Evolutionary conservation across 1,140 invertebrate species (phyloP).

Genomic region (Drosophila pseudoobscura): DNA sequence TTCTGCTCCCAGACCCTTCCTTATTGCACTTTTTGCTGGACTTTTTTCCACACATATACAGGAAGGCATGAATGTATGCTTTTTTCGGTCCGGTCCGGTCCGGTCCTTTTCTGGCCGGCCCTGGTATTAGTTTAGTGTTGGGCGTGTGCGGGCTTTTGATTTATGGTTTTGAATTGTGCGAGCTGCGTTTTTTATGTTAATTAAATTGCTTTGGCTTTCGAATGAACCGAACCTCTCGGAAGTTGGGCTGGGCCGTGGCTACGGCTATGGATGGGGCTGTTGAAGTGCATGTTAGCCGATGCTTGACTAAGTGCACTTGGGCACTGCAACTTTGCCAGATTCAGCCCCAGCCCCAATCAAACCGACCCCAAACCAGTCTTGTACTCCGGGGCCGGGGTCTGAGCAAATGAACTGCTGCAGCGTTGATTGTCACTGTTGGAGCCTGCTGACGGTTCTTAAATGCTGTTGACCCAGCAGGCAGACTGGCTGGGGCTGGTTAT

Average conservation of each 20-base stretch:
- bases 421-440: conserved; percentile 46
- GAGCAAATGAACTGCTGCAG: conserved; percentile 56
- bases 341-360: conserved; percentile 1
- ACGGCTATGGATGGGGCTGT: neutral
- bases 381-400: conserved; percentile 14
- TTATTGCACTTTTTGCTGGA: conserved; percentile 35
- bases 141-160: conserved; percentile 65
- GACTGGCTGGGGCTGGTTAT: conserved; percentile 44
- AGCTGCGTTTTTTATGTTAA: conserved; percentile 74
- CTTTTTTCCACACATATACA: conserved; percentile 30
- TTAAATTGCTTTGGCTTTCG: conserved; percentile 63
- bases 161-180: conserved; percentile 67
- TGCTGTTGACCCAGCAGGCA: conserved; percentile 59
- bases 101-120: neutral
- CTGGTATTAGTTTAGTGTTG: conserved; percentile 52
- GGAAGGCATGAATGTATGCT: neutral
- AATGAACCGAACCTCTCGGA: conserved; percentile 9
- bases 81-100: conserved; percentile 8
- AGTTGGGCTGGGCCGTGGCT: conserved; percentile 1
- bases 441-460: conserved; percentile 38
- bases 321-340: neutral
- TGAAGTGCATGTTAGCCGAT: conserved; percentile 45
- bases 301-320: conserved; percentile 44
- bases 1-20: neutral
- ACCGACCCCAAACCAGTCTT: conserved; percentile 11